Evolutionary conservation across 1,140 invertebrate genomes (phyloP).

Genomic region (Archegozetes longisetosus): DNA sequence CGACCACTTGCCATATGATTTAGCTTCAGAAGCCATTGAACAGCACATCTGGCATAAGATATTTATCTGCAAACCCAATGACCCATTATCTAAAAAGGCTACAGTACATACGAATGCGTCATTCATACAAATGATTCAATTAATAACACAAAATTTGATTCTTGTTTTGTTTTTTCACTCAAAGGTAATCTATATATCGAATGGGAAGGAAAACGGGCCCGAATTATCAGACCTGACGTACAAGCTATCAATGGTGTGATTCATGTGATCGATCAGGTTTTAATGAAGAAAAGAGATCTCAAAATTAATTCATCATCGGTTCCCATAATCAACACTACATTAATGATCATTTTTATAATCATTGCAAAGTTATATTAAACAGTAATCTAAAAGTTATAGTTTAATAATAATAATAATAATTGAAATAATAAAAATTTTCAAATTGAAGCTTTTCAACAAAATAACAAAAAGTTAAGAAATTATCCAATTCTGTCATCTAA

Average conservation of each 20-base stretch:
- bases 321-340: neutral
- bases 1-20: too few species aligned
- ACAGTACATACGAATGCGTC: neutral
- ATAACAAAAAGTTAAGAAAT: too few species aligned
- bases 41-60: neutral
- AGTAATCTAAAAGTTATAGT: too few species aligned
- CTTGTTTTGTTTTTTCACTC: slow-evolving; percentile 22
- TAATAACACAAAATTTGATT: slow-evolving; percentile 2
- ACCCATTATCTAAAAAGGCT: neutral
- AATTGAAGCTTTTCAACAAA: too few species aligned
- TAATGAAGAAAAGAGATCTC: slow-evolving; percentile 67
- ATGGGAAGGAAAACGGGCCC: slow-evolving; percentile 63
- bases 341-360: neutral
- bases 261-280: slow-evolving; percentile 69
- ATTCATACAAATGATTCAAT: too few species aligned
- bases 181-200: slow-evolving; percentile 57
- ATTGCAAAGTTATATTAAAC: neutral
- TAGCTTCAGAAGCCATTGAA: too few species aligned
- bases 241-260: slow-evolving; percentile 84
- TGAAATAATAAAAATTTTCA: too few species aligned
- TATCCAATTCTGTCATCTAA: too few species aligned
- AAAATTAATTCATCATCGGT: slow-evolving; percentile 16
- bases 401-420: too few species aligned
- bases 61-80: neutral
- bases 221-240: slow-evolving; percentile 69